Percentiles rank a stretch among this genome's conserved stretches.
phyloP scores from a whole-genome alignment of 2,113 vertebrate species.

The Eptesicus fuscus region DNA sequence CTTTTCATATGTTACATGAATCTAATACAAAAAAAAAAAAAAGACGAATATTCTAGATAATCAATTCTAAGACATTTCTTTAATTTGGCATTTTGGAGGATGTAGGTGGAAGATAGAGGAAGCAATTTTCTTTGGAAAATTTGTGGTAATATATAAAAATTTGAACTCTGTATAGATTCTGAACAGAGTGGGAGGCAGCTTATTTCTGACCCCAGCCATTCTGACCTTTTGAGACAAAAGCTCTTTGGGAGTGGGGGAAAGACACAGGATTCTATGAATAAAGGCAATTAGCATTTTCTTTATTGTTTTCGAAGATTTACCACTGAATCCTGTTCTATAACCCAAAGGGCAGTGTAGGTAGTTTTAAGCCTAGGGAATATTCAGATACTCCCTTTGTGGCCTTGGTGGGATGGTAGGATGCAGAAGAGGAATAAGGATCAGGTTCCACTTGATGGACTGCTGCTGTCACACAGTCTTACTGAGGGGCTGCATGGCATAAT shows the following conservation, averaged over 20 bases:
- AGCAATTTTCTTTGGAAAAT: neutral
- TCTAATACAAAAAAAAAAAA: neutral
- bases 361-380: neutral
- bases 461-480: neutral
- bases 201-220: neutral
- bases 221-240: neutral
- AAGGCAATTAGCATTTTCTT: conserved; percentile 28
- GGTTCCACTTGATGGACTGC: neutral
- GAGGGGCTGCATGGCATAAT: fast-evolving
- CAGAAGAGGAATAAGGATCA: neutral
- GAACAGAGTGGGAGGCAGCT: neutral
- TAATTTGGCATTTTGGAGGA: neutral
- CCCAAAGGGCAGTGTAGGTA: neutral
- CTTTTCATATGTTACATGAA: neutral
- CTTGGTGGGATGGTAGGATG: neutral
- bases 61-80: neutral
- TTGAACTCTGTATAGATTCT: neutral
- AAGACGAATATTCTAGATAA: neutral
- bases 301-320: neutral
- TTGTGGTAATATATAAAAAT: neutral
- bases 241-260: neutral
- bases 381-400: neutral
- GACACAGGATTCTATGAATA: neutral
- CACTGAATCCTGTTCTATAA: neutral
- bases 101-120: neutral